Evolutionary conservation across 2,888 invertebrate species (phyloP).

Genomic region (Ecliptopera silaceata): DNA sequence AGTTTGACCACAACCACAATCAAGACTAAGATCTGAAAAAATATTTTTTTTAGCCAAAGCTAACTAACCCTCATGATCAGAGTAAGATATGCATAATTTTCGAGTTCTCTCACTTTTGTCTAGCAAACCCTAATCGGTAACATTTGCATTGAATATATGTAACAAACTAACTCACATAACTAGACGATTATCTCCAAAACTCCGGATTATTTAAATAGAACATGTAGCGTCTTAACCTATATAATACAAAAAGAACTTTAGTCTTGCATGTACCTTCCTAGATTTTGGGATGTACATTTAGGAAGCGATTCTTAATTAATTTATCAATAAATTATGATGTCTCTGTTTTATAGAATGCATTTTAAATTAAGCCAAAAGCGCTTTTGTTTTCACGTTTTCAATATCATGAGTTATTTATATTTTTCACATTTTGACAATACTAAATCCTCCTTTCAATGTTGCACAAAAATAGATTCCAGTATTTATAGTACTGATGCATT

Average conservation of each 20-base stretch:
- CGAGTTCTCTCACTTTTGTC: not conserved
- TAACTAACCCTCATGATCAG: too few species aligned
- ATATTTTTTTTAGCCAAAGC: too few species aligned
- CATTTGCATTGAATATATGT: not conserved
- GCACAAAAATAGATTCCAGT: not conserved
- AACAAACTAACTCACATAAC: conserved; percentile 5
- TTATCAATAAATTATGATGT: conserved; percentile 9
- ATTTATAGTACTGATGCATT: too few species aligned
- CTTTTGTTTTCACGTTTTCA: not conserved
- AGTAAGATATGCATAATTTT: too few species aligned
- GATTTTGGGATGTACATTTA: conserved; percentile 17
- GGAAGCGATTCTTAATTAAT: conserved; percentile 19
- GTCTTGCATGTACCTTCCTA: conserved; percentile 37
- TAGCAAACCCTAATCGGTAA: not conserved
- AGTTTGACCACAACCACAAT: too few species aligned
- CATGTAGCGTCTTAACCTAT: conserved; percentile 51
- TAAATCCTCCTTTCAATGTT: not conserved
- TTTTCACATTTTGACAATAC: too few species aligned
- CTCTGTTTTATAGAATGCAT: conserved; percentile 3
- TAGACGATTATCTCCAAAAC: conserved; percentile 55
- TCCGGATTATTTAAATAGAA: conserved; percentile 62
- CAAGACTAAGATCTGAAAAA: too few species aligned
- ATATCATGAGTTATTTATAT: too few species aligned
- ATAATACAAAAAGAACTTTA: conserved; percentile 55
- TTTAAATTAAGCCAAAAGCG: not conserved